Conservation (phyloP, 2,797 vertebrate species). For the Sparidentex hasta region DNA sequence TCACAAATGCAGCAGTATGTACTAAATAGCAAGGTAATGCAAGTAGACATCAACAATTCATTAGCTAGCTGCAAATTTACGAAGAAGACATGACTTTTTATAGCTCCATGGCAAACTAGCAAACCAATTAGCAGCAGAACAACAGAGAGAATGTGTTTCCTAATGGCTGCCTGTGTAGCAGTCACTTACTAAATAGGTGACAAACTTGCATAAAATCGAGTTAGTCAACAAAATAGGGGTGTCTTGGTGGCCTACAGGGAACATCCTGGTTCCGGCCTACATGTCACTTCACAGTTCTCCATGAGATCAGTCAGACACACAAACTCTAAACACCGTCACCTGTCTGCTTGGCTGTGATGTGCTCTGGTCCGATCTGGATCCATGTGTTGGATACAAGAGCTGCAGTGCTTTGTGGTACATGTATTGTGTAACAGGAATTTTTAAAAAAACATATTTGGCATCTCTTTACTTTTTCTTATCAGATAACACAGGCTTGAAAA, state of each 20-base stretch:
- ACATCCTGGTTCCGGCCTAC: not conserved
- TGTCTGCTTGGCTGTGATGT: not conserved
- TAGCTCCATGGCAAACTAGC: not conserved
- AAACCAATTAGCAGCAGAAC: not conserved
- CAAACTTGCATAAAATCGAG: too few relatives aligned
- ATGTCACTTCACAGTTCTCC: too few relatives aligned
- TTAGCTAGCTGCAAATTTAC: not conserved
- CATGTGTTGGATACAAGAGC: not conserved
- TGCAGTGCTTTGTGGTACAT: slow-evolving; percentile 2
- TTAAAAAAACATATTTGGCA: not conserved
- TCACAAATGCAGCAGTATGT: not conserved
- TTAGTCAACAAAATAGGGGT: not conserved
- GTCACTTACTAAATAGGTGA: too few relatives aligned
- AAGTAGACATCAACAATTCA: not conserved
- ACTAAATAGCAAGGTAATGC: not conserved
- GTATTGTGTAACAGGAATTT: not conserved
- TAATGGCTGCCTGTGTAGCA: too few relatives aligned
- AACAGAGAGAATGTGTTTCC: too few relatives aligned
- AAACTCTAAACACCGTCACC: not conserved
- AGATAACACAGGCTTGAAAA: not conserved
- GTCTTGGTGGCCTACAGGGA: too few relatives aligned
- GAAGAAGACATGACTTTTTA: not conserved
- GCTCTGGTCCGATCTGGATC: not conserved
- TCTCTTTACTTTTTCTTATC: not conserved
- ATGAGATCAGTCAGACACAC: too few relatives aligned